Evolutionary conservation across 1,140 invertebrate species (phyloP).

Genomic region (Pemphigus obesinymphae): DNA sequence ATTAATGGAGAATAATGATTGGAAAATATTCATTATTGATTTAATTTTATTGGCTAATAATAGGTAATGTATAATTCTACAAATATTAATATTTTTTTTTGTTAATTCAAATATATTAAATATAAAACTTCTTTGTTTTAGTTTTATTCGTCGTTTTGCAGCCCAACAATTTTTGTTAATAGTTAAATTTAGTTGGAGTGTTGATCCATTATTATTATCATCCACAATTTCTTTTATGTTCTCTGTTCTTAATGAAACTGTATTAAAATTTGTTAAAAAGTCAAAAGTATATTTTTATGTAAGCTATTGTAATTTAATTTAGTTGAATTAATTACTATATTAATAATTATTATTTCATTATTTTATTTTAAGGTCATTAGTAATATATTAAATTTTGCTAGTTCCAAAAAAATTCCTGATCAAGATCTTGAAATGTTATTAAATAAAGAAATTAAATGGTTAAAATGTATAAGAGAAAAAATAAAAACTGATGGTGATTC

Average conservation of each 20-base stretch:
- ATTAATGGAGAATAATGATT: conserved; percentile 64
- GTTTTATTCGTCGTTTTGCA: conserved; percentile 67
- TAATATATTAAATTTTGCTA: conserved; percentile 35
- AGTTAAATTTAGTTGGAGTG: conserved; percentile 63
- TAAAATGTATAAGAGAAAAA: conserved; percentile 64
- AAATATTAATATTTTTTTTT: too few species aligned
- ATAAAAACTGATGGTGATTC: conserved; percentile 38
- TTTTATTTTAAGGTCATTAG: not conserved
- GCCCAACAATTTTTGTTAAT: conserved; percentile 79
- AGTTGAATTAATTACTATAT: not conserved
- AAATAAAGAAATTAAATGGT: conserved; percentile 74
- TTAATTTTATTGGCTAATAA: conserved; percentile 69
- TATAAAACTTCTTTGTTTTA: conserved; percentile 45
- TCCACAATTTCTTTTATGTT: conserved; percentile 75
- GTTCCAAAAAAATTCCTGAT: conserved; percentile 49
- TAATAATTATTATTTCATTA: not conserved
- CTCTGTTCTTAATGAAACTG: conserved; percentile 65
- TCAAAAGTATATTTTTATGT: conserved; percentile 76
- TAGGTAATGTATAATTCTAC: too few species aligned
- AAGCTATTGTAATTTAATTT: not conserved
- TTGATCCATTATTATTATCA: conserved; percentile 60
- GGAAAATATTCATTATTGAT: conserved; percentile 84
- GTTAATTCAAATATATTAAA: not conserved
- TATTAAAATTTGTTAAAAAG: conserved; percentile 68
- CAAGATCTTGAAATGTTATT: conserved; percentile 66